Evolutionary conservation across 2,113 vertebrate genomes (phyloP).

Genomic region (Gavialis gangeticus): DNA sequence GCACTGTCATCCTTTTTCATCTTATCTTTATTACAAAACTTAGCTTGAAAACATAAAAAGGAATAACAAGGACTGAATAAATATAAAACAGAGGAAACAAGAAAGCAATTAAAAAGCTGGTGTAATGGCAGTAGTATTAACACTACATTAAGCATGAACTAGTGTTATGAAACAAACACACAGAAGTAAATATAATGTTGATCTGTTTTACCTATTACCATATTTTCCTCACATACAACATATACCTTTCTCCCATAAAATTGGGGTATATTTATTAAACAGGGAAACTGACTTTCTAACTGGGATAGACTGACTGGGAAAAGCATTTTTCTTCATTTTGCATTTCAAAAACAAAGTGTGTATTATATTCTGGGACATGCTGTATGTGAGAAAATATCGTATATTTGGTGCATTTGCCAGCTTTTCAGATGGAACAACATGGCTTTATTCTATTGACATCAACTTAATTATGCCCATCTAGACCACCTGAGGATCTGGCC

Average conservation of each 20-base stretch:
- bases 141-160: neutral
- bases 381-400: too few species aligned
- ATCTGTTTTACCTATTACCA: too few species aligned
- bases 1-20: neutral
- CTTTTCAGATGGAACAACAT: neutral
- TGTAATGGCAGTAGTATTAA: neutral
- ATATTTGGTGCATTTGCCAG: neutral
- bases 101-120: conserved; percentile 32
- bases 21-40: neutral
- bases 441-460: neutral
- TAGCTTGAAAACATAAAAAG: conserved; percentile 8
- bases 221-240: too few species aligned
- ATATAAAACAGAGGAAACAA: neutral
- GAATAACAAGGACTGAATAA: conserved; percentile 12
- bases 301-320: neutral
- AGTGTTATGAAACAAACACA: neutral
- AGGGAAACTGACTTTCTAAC: too few species aligned
- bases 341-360: neutral
- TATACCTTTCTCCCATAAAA: too few species aligned
- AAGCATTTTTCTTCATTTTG: neutral
- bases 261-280: too few species aligned
- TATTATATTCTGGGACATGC: too few species aligned
- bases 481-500: neutral
- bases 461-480: neutral
- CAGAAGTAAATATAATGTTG: neutral